phyloP scores from a whole-genome alignment of 2,113 vertebrate genomes.

The Pogona vitticeps region DNA sequence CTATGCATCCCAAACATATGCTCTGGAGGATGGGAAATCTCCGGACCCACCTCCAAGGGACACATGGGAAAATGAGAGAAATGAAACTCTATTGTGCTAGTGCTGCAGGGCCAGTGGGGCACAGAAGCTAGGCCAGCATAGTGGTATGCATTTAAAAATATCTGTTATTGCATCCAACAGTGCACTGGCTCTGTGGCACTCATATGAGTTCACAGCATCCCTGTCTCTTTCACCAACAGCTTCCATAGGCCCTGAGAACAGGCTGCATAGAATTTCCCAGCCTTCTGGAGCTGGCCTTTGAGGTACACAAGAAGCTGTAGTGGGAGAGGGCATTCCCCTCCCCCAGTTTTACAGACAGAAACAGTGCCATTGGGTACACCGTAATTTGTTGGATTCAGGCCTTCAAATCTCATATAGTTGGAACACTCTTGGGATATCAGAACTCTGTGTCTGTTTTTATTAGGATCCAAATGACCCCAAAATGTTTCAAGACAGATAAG shows the following conservation, averaged over 20 bases:
- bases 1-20: neutral
- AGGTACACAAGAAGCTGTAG: too few relatives aligned
- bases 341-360: neutral
- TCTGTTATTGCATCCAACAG: too few relatives aligned
- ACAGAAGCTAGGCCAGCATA: too few relatives aligned
- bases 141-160: too few relatives aligned
- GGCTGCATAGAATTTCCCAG: too few relatives aligned
- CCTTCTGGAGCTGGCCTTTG: neutral
- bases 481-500: neutral
- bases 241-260: neutral
- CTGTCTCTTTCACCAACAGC: neutral
- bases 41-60: neutral
- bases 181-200: too few relatives aligned
- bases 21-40: neutral
- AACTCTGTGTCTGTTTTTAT: neutral
- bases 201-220: too few relatives aligned
- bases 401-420: neutral
- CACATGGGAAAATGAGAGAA: too few relatives aligned
- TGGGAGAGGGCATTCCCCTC: too few relatives aligned
- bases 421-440: neutral
- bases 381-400: neutral
- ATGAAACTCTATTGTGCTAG: neutral
- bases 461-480: constrained; percentile 12
- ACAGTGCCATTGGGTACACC: neutral
- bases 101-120: too few relatives aligned